Evolutionary conservation across 2,888 invertebrate species (phyloP), one percentile per base, ranked within the genome.

Genomic region (Xylota segnis): DNA sequence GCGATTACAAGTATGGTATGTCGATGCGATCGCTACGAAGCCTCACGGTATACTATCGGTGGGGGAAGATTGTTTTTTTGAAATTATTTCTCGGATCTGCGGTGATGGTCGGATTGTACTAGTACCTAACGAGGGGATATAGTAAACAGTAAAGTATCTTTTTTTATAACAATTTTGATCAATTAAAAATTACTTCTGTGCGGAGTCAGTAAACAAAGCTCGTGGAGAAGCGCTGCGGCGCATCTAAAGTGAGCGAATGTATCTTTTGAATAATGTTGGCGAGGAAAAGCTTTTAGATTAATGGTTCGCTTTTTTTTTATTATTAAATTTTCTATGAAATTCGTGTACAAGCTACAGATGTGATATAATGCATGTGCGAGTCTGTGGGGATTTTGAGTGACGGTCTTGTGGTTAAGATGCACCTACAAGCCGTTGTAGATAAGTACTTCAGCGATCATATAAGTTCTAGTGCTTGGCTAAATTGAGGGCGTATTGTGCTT

Each of bases 21-120:
- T 18, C 32, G 56, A 56, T 76, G 70, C 52, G 70, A 40, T 65
- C 82, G 40, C 45, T 68, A 7, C 65, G 58, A 76, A 70, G 76
- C 61, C 18, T 40, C 76, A 50, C 68, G 56, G 27, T 50, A 47
- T 16, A 82, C 82, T 82, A 76, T 71, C 50, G 40, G 50, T 34
- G 40, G 63, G n/a, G 43, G 56, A 50, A 61, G 37, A n/a, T 52
- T 59, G 50, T 56, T 54, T 5, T 10, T 43, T 18, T 23, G 23
- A 29, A 40, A 66, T 66, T 52, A 14, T 68, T 61, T 40, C 50
- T n/a, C 65, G 18, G 32, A 32, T 50, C 27, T 47, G 29, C 34
- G 50, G n/a, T 29, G 32, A 23, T 56, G 58, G 4, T 23, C 23
- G 23, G 23, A 23, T 23, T 52, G 23, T 37, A 37, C 27, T 52